These are phyloP conservation scores for Epinotia demarniana DNA, from an alignment of 2,888 invertebrate species.

Conservation along the genomic window DNA sequence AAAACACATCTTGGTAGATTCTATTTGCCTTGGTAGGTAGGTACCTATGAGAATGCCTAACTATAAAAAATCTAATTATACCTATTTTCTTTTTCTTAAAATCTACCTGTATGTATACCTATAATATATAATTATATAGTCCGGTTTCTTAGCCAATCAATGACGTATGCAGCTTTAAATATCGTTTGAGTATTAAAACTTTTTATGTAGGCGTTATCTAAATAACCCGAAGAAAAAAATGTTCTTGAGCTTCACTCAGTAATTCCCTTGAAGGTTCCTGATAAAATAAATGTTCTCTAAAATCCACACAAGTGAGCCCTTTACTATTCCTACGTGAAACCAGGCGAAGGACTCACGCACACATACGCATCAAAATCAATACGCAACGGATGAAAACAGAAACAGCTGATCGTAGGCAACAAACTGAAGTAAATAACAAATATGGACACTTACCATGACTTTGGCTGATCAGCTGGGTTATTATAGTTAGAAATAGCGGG, in stretches of 20 bases:
- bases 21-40: too few relatives aligned
- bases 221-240: neutral
- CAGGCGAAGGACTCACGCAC: conserved; percentile 59
- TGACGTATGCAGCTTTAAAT: too few relatives aligned
- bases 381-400: conserved; percentile 60
- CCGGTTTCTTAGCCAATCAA: too few relatives aligned
- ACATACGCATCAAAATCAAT: conserved; percentile 70
- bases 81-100: too few relatives aligned
- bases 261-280: neutral
- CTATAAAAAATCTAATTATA: too few relatives aligned
- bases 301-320: conserved; percentile 13
- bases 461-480: conserved; percentile 73
- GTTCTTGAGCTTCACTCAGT: neutral
- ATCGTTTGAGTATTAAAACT: too few relatives aligned
- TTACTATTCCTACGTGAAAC: conserved; percentile 30
- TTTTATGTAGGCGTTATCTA: neutral
- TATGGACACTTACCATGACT: conserved; percentile 74
- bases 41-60: too few relatives aligned
- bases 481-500: conserved; percentile 80
- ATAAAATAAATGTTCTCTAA: neutral
- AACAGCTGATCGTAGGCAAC: conserved; percentile 64
- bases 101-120: too few relatives aligned
- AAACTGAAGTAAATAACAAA: conserved; percentile 47
- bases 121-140: too few relatives aligned
- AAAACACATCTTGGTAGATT: too few relatives aligned